These are phyloP conservation scores for Lutjanus argentimaculatus DNA, from an alignment of 2,797 vertebrate species.

Conservation along the genomic window DNA sequence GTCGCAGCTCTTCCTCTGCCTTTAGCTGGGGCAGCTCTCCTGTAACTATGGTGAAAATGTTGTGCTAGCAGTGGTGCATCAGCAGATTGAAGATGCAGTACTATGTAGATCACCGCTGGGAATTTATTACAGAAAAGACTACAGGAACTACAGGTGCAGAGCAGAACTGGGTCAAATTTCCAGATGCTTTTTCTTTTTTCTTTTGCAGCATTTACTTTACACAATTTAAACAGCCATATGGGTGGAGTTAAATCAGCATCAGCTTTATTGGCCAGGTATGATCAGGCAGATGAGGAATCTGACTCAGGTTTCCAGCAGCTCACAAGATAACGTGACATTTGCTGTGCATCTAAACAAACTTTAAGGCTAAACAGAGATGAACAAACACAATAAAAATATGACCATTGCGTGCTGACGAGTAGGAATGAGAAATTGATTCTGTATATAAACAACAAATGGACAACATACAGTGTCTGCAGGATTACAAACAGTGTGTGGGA, in stretches of 20 bases:
- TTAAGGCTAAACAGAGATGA: not conserved
- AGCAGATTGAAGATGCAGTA: slow-evolving; percentile 62
- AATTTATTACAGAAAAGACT: slow-evolving; percentile 45
- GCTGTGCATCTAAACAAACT: slow-evolving; percentile 1
- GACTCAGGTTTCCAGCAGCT: slow-evolving; percentile 5
- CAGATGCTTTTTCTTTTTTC: not conserved
- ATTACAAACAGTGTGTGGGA: slow-evolving; percentile 32
- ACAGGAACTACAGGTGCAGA: slow-evolving; percentile 55
- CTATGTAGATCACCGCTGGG: slow-evolving; percentile 51
- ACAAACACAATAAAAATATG: slow-evolving; percentile 8
- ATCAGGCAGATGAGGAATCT: slow-evolving; percentile 18
- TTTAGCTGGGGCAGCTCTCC: slow-evolving; percentile 29
- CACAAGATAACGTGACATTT: not conserved
- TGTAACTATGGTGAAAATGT: slow-evolving; percentile 38
- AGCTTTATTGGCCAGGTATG: not conserved
- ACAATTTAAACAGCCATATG: slow-evolving; percentile 20
- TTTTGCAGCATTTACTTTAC: slow-evolving; percentile 35
- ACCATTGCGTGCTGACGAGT: not conserved
- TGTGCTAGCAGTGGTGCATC: slow-evolving; percentile 55
- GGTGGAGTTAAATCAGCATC: slow-evolving; percentile 18
- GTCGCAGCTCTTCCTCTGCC: slow-evolving; percentile 23
- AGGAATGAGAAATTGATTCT: not conserved
- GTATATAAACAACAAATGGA: slow-evolving; percentile 15
- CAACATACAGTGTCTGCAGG: slow-evolving; percentile 15
- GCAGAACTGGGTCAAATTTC: slow-evolving; percentile 63